phyloP scores from a whole-genome alignment of 1,140 invertebrate species.

The Drosophila albomicans region DNA sequence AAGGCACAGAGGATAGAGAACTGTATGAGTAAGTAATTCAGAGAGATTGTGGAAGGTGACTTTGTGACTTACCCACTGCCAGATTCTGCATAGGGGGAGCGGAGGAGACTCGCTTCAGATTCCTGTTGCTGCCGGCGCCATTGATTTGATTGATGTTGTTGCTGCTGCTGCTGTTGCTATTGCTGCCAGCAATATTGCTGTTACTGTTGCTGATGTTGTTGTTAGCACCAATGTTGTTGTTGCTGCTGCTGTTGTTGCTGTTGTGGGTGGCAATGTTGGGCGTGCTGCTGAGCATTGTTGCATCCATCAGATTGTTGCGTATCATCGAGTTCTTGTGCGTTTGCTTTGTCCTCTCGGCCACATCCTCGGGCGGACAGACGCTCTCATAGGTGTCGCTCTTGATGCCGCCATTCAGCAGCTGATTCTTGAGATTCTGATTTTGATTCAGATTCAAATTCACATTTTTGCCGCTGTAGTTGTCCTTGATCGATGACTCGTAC shows the following conservation, averaged over 20 bases:
- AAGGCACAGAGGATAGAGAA: not conserved
- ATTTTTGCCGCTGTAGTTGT: conserved; percentile 77
- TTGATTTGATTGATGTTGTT: conserved; percentile 47
- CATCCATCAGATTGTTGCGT: conserved; percentile 72
- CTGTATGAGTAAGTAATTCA: not conserved
- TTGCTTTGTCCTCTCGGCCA: conserved; percentile 80
- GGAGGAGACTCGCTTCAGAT: conserved; percentile 86
- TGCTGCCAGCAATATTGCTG: conserved; percentile 45
- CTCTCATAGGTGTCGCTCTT: conserved; percentile 85
- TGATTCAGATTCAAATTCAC: conserved; percentile 68
- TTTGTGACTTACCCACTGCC: conserved; percentile 68
- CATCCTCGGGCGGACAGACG: conserved; percentile 84
- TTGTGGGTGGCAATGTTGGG: conserved; percentile 48
- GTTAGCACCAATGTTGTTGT: conserved; percentile 14
- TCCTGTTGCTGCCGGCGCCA: conserved; percentile 56
- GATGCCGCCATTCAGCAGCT: conserved; percentile 71
- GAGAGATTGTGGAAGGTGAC: not conserved
- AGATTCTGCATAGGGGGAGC: conserved; percentile 84
- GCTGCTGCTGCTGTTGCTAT: conserved; percentile 48
- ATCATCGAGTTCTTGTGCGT: conserved; percentile 82
- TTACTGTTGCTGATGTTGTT: conserved; percentile 27
- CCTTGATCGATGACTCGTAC: conserved; percentile 70
- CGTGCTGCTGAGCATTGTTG: conserved; percentile 25
- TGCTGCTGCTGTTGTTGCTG: conserved; percentile 38
- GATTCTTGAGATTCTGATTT: conserved; percentile 67